phyloP scores from a whole-genome alignment of 2,113 vertebrate species.

The Colius striatus region DNA sequence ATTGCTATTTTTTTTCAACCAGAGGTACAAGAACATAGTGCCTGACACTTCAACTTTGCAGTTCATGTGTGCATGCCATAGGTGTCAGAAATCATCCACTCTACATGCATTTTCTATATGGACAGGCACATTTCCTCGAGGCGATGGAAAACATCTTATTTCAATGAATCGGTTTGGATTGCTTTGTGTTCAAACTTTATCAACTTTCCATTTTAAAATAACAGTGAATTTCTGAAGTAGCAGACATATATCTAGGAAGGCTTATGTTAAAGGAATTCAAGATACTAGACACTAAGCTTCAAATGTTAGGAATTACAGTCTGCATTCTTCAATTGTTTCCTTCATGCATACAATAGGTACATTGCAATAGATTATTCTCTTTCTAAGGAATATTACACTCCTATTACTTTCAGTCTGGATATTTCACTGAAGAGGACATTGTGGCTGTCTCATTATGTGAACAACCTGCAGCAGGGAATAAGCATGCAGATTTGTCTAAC shows the following conservation, averaged over 20 bases:
- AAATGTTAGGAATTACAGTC: background rate
- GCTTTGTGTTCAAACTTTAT: background rate
- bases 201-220: background rate
- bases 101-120: background rate
- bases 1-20: background rate
- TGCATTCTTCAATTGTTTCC: background rate
- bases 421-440: background rate
- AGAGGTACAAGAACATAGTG: fast-evolving
- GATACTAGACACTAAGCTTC: background rate
- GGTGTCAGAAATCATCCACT: background rate
- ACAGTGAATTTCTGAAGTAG: background rate
- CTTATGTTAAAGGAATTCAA: background rate
- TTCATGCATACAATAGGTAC: background rate
- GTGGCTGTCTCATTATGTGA: background rate
- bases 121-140: background rate
- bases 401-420: background rate
- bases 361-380: background rate
- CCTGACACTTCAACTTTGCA: no score
- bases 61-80: fast-evolving
- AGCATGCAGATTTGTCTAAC: background rate
- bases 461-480: background rate
- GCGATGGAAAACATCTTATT: background rate
- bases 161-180: background rate
- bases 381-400: background rate
- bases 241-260: background rate